phyloP scores from a whole-genome alignment of 2,113 vertebrate species.

The Zosterops japonicus region DNA sequence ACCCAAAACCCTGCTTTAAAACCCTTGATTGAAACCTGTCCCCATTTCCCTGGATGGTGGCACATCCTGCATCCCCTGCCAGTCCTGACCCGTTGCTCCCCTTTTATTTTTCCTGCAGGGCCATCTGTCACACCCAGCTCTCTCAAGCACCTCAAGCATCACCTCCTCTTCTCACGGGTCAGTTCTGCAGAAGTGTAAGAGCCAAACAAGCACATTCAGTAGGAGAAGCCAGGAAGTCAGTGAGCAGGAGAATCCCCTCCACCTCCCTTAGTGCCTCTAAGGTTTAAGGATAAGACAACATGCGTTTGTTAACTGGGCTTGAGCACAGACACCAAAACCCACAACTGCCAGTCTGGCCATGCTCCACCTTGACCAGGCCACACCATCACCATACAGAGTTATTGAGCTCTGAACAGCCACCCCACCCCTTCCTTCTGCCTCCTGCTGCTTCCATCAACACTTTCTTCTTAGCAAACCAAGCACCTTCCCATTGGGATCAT shows the following conservation, averaged over 20 bases:
- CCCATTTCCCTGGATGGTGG: fast-evolving
- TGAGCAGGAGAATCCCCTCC: background rate
- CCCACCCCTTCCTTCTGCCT: background rate
- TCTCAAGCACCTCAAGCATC: background rate
- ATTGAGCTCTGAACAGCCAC: background rate
- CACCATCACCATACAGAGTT: fast-evolving
- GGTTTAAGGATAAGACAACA: background rate
- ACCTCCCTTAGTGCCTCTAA: background rate
- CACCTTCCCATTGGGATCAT: background rate
- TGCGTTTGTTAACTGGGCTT: fast-evolving
- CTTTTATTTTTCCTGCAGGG: background rate
- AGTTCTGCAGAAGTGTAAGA: background rate
- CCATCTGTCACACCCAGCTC: background rate
- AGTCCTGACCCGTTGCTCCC: background rate
- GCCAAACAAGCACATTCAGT: background rate
- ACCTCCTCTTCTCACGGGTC: background rate
- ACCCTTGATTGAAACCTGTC: background rate
- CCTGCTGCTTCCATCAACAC: background rate
- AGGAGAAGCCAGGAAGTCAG: background rate
- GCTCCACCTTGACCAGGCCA: background rate
- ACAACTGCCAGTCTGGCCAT: fast-evolving
- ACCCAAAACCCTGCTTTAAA: background rate
- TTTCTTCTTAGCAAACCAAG: background rate
- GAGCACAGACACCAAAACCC: background rate
- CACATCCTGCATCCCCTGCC: background rate